phyloP scores from a whole-genome alignment of 2,113 vertebrate species.

The Callocephalon fimbriatum region DNA sequence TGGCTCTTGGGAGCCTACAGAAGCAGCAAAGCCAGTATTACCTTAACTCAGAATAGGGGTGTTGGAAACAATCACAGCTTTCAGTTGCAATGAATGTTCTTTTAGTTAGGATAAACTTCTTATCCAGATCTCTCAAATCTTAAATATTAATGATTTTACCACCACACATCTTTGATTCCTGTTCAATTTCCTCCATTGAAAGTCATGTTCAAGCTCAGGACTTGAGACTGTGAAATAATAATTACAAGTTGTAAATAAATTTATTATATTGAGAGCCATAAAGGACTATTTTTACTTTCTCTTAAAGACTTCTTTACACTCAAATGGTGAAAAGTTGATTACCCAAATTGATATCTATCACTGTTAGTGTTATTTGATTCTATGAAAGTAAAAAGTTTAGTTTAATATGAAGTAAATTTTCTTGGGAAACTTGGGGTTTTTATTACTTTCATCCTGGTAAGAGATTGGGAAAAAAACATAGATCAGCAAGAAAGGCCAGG shows the following conservation, averaged over 20 bases:
- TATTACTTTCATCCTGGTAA: neutral
- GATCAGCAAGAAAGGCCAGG: neutral
- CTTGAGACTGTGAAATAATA: neutral
- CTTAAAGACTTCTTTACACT: neutral
- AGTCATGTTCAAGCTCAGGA: neutral
- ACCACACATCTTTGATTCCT: rapidly evolving
- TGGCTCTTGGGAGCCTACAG: neutral
- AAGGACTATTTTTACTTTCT: neutral
- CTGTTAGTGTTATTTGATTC: neutral
- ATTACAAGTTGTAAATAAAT: neutral
- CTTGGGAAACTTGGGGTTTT: neutral
- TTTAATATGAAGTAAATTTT: neutral
- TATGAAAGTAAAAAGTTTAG: neutral
- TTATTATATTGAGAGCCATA: neutral
- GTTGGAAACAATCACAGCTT: neutral
- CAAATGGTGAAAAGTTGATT: neutral
- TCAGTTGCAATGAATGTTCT: neutral
- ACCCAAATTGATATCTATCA: neutral
- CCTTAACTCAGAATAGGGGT: neutral
- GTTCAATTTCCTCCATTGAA: neutral
- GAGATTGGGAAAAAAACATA: neutral
- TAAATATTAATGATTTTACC: neutral
- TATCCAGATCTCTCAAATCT: neutral
- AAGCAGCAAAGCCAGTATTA: neutral
- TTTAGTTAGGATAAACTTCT: neutral